Percentiles rank a stretch among this genome's conserved stretches.
Evolutionary conservation across 2,113 vertebrate genomes (phyloP).

Genomic region (Petromus typicus): DNA sequence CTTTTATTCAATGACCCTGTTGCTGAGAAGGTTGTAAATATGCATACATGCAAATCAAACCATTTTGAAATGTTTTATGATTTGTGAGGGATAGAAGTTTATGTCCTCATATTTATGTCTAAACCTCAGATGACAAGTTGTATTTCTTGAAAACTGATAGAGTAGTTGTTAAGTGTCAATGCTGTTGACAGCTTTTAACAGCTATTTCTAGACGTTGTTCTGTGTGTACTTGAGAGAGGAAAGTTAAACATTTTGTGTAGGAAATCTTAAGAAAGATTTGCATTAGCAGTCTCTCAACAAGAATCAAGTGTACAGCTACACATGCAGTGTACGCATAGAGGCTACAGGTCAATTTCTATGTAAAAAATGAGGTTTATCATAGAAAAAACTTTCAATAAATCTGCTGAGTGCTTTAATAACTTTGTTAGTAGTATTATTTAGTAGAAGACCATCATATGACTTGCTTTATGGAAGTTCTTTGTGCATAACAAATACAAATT

Average conservation of each 20-base stretch:
- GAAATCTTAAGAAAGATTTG: constrained; percentile 35
- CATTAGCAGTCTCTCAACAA: neutral
- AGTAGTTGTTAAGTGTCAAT: neutral
- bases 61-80: constrained; percentile 17
- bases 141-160: neutral
- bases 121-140: neutral
- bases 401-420: neutral
- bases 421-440: neutral
- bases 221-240: neutral
- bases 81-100: neutral
- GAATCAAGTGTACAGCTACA: neutral
- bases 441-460: neutral
- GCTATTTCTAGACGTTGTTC: constrained; percentile 21
- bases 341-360: neutral
- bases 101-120: neutral
- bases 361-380: neutral
- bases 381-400: neutral
- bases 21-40: neutral
- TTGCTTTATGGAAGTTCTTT: neutral
- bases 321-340: neutral
- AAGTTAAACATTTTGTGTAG: constrained; percentile 34
- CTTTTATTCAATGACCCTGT: constrained; percentile 36
- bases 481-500: neutral
- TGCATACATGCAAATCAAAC: neutral
- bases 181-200: constrained; percentile 42